Percentiles rank a stretch among this genome's conserved stretches.
phyloP scores from a whole-genome alignment of 2,888 invertebrate genomes.

The Cataglyphis rosenhaueri region DNA sequence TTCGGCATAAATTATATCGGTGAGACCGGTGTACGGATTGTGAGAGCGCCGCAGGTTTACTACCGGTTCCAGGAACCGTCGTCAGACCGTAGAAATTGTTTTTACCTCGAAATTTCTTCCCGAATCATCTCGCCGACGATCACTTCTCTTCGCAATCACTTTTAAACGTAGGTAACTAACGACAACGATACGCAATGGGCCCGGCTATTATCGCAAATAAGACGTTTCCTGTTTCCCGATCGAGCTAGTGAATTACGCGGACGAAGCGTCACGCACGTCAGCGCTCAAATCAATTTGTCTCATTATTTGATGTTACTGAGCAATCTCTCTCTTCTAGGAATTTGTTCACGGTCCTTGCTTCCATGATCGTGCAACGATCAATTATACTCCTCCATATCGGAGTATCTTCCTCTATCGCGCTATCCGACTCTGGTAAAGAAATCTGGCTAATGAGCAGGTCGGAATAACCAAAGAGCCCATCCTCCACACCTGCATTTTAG shows the following conservation, averaged over 20 bases:
- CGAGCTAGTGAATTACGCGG: constrained; percentile 27
- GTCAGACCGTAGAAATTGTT: constrained; percentile 40
- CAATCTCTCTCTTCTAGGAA: neutral
- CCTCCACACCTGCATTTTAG: constrained; percentile 57
- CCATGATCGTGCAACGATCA: neutral
- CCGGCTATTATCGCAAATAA: constrained; percentile 57
- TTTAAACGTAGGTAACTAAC: constrained; percentile 17
- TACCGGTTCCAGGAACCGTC: constrained; percentile 67
- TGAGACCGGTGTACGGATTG: constrained; percentile 41
- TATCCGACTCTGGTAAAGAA: neutral
- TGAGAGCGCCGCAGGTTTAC: constrained; percentile 55
- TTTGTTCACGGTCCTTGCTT: constrained; percentile 3
- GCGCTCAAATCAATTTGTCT: constrained; percentile 25
- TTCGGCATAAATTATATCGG: constrained; percentile 72
- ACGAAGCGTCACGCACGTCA: neutral
- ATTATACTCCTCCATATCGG: constrained; percentile 28
- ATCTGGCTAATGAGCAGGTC: constrained; percentile 25
- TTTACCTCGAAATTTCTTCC: constrained; percentile 26
- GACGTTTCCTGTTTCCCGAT: constrained; percentile 60
- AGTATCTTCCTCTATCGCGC: neutral
- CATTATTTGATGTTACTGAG: constrained; percentile 3
- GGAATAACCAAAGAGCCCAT: constrained; percentile 35
- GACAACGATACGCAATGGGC: constrained; percentile 18
- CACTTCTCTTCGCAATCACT: constrained; percentile 11
- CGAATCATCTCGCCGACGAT: neutral